These are phyloP conservation scores for Nannoperca obscura DNA, from an alignment of 2,797 vertebrate genomes.

Conservation along the genomic window DNA sequence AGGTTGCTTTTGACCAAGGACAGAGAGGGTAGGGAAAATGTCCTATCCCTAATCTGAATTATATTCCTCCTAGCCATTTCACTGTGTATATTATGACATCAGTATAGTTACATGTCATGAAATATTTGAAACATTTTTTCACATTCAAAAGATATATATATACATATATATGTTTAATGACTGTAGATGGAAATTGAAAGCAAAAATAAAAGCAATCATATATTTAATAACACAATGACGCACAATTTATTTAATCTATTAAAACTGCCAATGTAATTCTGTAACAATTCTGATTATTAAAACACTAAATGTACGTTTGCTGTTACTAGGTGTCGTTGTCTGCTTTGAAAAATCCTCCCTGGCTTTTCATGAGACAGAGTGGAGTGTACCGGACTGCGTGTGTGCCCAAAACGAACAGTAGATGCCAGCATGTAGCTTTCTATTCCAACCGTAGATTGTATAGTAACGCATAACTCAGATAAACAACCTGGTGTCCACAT, in stretches of 20 bases:
- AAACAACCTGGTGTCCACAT: constrained; percentile 12
- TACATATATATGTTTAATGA: background rate
- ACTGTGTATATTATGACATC: constrained; percentile 30
- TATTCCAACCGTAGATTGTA: background rate
- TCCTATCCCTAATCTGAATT: constrained; percentile 18
- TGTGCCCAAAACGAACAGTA: constrained; percentile 57
- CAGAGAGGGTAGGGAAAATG: background rate
- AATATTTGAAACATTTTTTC: constrained; percentile 35
- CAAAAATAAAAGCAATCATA: constrained; percentile 10
- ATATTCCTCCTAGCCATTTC: constrained; percentile 1
- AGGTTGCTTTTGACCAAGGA: constrained; percentile 52
- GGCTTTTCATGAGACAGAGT: background rate
- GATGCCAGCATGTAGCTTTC: constrained; percentile 61
- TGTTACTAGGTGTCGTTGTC: constrained; percentile 18
- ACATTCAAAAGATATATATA: constrained; percentile 13
- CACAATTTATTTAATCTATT: constrained; percentile 33
- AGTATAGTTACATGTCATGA: constrained; percentile 36
- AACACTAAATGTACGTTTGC: constrained; percentile 46
- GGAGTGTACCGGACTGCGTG: background rate
- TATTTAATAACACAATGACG: constrained; percentile 5
- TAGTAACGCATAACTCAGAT: background rate
- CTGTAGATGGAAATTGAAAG: constrained; percentile 23
- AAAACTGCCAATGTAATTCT: constrained; percentile 40
- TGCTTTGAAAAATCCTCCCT: background rate
- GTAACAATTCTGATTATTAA: constrained; percentile 56